These are phyloP conservation scores for Neomonachus schauinslandi DNA, from an alignment of 2,113 vertebrate species.

Conservation along the genomic window DNA sequence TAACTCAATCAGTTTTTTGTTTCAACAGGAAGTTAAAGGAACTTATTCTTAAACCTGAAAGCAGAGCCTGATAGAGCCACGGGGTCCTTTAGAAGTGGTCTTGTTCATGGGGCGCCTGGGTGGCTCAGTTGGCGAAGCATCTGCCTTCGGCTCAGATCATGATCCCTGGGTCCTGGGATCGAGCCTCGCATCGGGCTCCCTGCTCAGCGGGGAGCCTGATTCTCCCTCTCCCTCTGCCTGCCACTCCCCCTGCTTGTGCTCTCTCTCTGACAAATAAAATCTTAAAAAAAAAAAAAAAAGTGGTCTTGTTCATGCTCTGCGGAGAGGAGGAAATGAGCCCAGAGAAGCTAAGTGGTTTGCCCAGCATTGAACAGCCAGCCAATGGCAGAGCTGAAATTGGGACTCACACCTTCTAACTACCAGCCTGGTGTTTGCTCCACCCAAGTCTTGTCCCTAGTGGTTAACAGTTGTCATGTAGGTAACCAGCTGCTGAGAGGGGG, in stretches of 20 bases:
- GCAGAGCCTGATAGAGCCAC: too few relatives aligned
- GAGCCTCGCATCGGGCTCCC: too few relatives aligned
- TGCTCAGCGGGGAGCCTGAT: too few relatives aligned
- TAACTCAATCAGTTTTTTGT: neutral
- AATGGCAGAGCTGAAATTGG: neutral
- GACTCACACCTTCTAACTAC: neutral
- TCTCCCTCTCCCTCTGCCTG: too few relatives aligned
- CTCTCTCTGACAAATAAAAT: too few relatives aligned
- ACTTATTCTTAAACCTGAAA: neutral
- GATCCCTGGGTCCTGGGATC: too few relatives aligned
- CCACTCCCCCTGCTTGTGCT: too few relatives aligned
- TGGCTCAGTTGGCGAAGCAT: too few relatives aligned
- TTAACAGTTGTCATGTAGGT: neutral
- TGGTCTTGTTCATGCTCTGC: neutral
- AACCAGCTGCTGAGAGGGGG: neutral
- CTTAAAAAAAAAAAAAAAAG: too few relatives aligned
- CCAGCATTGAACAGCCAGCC: neutral
- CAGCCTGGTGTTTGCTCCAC: neutral
- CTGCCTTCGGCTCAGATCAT: too few relatives aligned
- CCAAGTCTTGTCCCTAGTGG: neutral
- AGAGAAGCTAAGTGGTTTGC: neutral
- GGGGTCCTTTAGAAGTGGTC: too few relatives aligned
- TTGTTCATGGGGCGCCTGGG: neutral
- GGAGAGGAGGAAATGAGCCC: neutral
- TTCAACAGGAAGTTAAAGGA: neutral